Evolutionary conservation across 2,797 vertebrate species (phyloP).

Genomic region (Sphenopsis melanotis): DNA sequence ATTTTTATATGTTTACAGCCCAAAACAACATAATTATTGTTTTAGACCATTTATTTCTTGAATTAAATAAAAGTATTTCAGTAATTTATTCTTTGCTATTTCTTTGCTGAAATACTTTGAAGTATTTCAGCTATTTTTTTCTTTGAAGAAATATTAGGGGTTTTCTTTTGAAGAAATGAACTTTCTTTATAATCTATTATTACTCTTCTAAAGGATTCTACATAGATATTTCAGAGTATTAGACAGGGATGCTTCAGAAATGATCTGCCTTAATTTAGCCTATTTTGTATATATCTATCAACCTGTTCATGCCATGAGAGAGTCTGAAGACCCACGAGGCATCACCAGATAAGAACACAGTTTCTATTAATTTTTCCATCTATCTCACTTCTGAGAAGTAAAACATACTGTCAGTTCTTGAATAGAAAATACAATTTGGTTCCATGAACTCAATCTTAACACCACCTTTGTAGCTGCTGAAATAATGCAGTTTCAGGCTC

Average conservation of each 20-base stretch:
- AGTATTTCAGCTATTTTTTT: slow-evolving; percentile 16
- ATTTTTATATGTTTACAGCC: slow-evolving; percentile 39
- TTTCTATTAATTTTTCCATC: slow-evolving; percentile 53
- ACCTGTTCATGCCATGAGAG: slow-evolving; percentile 14
- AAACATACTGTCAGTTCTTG: slow-evolving; percentile 3
- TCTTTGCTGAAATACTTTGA: not conserved
- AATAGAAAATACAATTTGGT: slow-evolving; percentile 18
- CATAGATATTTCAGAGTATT: slow-evolving; percentile 3
- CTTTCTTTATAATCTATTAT: slow-evolving; percentile 14
- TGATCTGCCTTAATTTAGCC: slow-evolving; percentile 17
- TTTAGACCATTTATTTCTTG: slow-evolving; percentile 19
- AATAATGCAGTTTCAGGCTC: not conserved
- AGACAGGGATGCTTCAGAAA: not conserved
- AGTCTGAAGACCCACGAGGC: not conserved
- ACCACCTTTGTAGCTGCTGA: not conserved
- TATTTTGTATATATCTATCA: slow-evolving; percentile 9
- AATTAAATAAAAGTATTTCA: not conserved
- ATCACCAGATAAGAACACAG: slow-evolving; percentile 43
- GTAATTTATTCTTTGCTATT: not conserved
- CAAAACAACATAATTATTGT: slow-evolving; percentile 37
- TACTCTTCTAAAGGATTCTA: slow-evolving; percentile 16
- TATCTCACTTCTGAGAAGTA: not conserved
- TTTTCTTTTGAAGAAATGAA: slow-evolving; percentile 40
- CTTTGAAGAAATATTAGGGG: slow-evolving; percentile 15
- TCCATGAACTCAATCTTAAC: not conserved